Evolutionary conservation across 2,797 vertebrate genomes (phyloP), one percentile per base, ranked within the genome.

Genomic region (Sebastiscus albofasciatus): DNA sequence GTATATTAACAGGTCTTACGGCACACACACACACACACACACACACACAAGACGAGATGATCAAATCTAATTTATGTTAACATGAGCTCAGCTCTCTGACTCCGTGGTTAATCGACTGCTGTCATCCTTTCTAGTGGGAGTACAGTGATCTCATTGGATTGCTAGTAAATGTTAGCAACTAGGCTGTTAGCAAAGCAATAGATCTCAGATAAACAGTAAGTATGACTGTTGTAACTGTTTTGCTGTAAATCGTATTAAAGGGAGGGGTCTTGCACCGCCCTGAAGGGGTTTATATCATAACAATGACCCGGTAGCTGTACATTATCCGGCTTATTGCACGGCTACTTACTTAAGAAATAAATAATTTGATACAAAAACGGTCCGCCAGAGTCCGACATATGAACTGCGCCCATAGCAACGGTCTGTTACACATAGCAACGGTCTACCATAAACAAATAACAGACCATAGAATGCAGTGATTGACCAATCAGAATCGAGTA

Each of bases 11-110:
- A 31, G 2, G 3, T 29, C 3, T 36, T 8, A 36, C 2, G 1
- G 9, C 13, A 4, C 58, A 62, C 67, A 36, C 34, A 10, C 29
- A 12, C 12, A 22, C 59, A 46, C 42, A 16, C 56, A 9, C 20
- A 26, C 55, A 2, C 22, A 56, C 24, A 27, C 56, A 26, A 31
- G 31, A 46, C 52, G 31, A 46, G 56, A 60, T 73, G 29, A 71
- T 83, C 64, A 83, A 73, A 84, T 87, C 31, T 66, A 78, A 78
- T 85, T 77, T 54, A 52, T 71, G 59, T 58, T 62, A 56, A 72
- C 34, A 39, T 75, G 54, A 77, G 79, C 78, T 76, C 77, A 77
- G 67, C 59, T 61, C 27, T 71, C 56, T 36, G 46, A n/a, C 75
- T 85, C 58, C 16, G 5, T 33, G 67, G 27, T 70, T 72, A 49